Evolutionary conservation across 2,113 vertebrate genomes (phyloP).

Genomic region (Etia nguti): DNA sequence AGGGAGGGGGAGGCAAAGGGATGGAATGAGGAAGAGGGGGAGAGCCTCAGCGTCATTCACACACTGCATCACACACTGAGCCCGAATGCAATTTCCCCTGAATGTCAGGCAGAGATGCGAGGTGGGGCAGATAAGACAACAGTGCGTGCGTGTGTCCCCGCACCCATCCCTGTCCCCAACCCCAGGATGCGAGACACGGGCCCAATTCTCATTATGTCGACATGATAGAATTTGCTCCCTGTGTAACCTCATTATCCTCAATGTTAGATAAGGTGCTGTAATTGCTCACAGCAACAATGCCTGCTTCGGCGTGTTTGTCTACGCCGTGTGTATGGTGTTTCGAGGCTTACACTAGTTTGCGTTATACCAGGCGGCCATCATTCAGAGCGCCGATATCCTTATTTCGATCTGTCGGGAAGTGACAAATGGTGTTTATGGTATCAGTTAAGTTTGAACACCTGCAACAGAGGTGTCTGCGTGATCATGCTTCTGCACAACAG

Average conservation of each 20-base stretch:
- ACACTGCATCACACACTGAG: constrained; percentile 56
- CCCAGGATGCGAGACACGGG: constrained; percentile 43
- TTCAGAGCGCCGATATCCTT: not conserved
- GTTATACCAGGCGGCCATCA: not conserved
- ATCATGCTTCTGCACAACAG: not conserved
- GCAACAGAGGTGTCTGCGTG: not conserved
- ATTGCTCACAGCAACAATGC: constrained; percentile 67
- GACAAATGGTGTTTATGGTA: not conserved
- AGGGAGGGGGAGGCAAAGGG: constrained; percentile 14
- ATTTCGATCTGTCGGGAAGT: not conserved
- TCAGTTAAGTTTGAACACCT: not conserved
- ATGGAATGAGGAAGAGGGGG: constrained; percentile 30
- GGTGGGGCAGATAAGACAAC: constrained; percentile 68
- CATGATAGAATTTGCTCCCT: constrained; percentile 75
- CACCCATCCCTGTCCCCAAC: constrained; percentile 51
- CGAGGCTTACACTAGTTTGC: not conserved
- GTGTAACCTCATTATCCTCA: constrained; percentile 78
- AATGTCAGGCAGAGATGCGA: constrained; percentile 70
- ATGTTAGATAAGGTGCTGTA: constrained; percentile 73
- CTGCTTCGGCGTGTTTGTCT: constrained; percentile 23
- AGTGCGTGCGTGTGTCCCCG: constrained; percentile 10
- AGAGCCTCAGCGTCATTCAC: constrained; percentile 48
- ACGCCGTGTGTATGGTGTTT: not conserved
- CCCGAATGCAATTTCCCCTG: constrained; percentile 75
- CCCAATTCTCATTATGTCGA: constrained; percentile 73